These are phyloP conservation scores for Aphidius ervi DNA, from an alignment of 1,140 invertebrate species.

Conservation along the genomic window DNA sequence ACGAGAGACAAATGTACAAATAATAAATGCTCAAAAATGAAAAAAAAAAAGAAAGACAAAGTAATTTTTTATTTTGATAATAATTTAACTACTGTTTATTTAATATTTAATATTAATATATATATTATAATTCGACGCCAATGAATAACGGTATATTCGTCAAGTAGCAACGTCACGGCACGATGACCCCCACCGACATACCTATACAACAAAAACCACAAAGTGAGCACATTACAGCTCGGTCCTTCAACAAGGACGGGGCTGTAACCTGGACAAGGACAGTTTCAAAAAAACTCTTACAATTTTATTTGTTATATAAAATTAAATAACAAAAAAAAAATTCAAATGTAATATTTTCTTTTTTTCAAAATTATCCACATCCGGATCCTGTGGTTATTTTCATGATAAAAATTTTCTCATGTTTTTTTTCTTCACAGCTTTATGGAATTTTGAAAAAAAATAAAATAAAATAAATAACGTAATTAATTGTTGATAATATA, in stretches of 20 bases:
- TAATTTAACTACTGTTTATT: no score
- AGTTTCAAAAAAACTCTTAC: conserved; percentile 20
- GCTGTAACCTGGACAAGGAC: conserved; percentile 38
- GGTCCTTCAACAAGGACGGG: conserved; percentile 44
- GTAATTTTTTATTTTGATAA: no score
- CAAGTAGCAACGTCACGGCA: conserved; percentile 36
- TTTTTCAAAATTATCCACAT: neutral
- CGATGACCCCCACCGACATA: conserved; percentile 24
- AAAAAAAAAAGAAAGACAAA: no score
- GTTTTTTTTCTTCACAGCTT: no score
- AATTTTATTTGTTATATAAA: no score
- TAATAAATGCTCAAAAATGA: no score
- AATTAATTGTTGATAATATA: no score
- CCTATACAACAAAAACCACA: conserved; percentile 1
- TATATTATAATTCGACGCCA: conserved; percentile 29
- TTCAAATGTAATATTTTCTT: neutral
- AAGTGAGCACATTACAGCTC: conserved; percentile 16
- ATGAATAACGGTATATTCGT: conserved; percentile 44
- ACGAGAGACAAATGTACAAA: no score
- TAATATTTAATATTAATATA: no score
- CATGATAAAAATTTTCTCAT: no score
- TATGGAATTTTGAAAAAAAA: no score
- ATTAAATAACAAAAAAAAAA: neutral
- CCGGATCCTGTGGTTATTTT: conserved; percentile 1
- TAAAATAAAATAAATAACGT: no score